A percentile compares a stretch with the other conserved stretches of the same genome.
Conservation (phyloP, 2,797 vertebrate species). For the Cyclopterus lumpus region DNA sequence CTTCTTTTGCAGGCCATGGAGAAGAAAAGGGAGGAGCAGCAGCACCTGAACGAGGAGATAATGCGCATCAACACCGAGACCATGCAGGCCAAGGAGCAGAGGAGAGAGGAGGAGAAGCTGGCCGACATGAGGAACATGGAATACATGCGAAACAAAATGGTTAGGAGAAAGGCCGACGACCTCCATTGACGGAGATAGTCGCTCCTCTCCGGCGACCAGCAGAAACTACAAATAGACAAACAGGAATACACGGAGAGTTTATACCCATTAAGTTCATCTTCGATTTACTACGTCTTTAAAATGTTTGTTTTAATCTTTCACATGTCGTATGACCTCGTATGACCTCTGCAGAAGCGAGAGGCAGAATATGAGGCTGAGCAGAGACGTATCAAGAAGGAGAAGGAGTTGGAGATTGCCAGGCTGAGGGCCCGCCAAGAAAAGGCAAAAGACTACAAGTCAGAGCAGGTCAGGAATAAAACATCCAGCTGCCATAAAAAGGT, state of each 20-base stretch:
- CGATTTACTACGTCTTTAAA: neutral
- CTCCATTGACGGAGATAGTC: neutral
- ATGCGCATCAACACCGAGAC: conserved; percentile 84
- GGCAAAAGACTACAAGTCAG: conserved; percentile 86
- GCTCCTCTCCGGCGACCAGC: neutral
- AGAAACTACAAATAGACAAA: neutral
- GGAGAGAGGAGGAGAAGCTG: conserved; percentile 84
- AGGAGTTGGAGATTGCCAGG: conserved; percentile 87
- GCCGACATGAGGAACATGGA: conserved; percentile 83
- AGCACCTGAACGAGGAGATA: conserved; percentile 84
- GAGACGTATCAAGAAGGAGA: conserved; percentile 84
- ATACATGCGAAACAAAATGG: conserved; percentile 87
- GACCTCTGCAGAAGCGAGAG: conserved; percentile 83
- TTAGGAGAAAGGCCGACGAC: conserved; percentile 47
- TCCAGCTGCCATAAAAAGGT: neutral
- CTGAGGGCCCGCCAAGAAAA: conserved; percentile 88
- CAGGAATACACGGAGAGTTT: neutral
- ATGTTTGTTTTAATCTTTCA: neutral
- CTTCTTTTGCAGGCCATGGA: conserved; percentile 81
- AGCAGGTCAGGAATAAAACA: conserved; percentile 82
- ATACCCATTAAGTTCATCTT: neutral
- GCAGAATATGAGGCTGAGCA: conserved; percentile 88
- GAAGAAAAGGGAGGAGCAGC: conserved; percentile 79
- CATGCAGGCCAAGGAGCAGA: conserved; percentile 77
- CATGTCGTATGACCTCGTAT: neutral